A percentile compares a stretch with the other conserved stretches of the same genome.
Conservation (phyloP, 1,140 invertebrate genomes). For the Aphelinus certus region DNA sequence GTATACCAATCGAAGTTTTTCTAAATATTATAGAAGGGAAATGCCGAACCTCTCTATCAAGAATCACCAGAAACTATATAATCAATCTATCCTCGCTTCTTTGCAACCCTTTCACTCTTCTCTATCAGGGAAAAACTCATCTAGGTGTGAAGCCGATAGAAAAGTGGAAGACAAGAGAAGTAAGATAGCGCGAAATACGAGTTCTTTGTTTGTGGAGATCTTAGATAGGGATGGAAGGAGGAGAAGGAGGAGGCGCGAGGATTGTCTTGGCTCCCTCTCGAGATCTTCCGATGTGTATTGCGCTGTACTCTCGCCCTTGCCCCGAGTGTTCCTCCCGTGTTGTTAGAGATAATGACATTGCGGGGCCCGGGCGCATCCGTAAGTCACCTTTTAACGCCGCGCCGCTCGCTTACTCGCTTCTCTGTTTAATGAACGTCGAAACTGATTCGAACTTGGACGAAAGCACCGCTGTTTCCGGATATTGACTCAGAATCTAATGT, state of each 20-base stretch:
- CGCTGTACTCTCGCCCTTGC: conserved; percentile 30
- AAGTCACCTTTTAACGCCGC: conserved; percentile 40
- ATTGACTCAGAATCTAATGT: not conserved
- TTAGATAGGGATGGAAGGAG: conserved; percentile 17
- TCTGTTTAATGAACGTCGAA: conserved; percentile 47
- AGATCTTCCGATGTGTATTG: conserved; percentile 44
- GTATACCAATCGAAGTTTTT: no score
- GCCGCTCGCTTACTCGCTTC: conserved; percentile 2
- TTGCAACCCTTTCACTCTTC: no score
- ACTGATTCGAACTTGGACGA: conserved; percentile 40
- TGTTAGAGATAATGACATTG: conserved; percentile 52
- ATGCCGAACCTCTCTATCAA: no score
- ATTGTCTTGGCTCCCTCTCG: conserved; percentile 18
- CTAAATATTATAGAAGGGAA: no score
- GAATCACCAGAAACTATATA: no score
- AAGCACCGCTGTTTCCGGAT: not conserved
- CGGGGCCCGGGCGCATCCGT: conserved; percentile 31
- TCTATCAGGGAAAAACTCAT: conserved; percentile 1
- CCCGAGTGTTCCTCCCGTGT: conserved; percentile 44
- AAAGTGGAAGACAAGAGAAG: not conserved
- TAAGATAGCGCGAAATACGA: not conserved
- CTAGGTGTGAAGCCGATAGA: not conserved
- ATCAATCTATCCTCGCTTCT: no score
- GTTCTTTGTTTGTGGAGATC: conserved; percentile 30
- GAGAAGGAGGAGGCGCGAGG: conserved; percentile 7